These are phyloP conservation scores for Thamnophis sirtalis DNA, from an alignment of 2,113 vertebrate genomes.

Conservation along the genomic window DNA sequence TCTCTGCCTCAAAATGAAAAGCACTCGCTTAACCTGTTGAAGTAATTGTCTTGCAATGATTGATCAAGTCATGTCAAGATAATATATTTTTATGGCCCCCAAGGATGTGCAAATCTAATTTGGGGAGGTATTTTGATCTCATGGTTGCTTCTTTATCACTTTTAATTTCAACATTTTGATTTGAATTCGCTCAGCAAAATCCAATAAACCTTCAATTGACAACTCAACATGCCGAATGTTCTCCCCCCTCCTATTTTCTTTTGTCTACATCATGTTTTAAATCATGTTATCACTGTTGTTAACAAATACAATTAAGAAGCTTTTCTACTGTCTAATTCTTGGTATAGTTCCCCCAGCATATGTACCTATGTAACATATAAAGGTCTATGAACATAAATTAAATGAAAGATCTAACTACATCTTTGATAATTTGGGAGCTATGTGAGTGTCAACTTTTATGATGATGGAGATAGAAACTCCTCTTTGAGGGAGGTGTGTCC, in stretches of 20 bases:
- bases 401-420: neutral
- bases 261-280: conserved; percentile 54
- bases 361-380: too few species aligned
- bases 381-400: conserved; percentile 32
- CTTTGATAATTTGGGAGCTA: conserved; percentile 44
- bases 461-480: neutral
- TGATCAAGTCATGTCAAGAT: conserved; percentile 66
- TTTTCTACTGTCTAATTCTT: conserved; percentile 50
- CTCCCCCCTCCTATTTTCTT: conserved; percentile 45
- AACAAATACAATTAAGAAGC: conserved; percentile 60
- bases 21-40: conserved; percentile 56
- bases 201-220: conserved; percentile 60
- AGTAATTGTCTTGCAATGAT: conserved; percentile 68
- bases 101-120: conserved; percentile 66
- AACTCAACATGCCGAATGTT: conserved; percentile 49
- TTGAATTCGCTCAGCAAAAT: conserved; percentile 68
- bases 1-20: conserved; percentile 43
- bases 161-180: conserved; percentile 69
- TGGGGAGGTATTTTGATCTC: conserved; percentile 62
- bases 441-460: conserved; percentile 9
- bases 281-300: conserved; percentile 62
- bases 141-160: conserved; percentile 63
- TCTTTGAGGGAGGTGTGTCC: too few species aligned
- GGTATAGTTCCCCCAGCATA: conserved; percentile 49
- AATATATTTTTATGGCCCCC: conserved; percentile 68